Percentiles rank a stretch among this genome's conserved stretches.
These are phyloP conservation scores for Tor tambroides DNA, from an alignment of 2,113 vertebrate species.

Conservation along the genomic window DNA sequence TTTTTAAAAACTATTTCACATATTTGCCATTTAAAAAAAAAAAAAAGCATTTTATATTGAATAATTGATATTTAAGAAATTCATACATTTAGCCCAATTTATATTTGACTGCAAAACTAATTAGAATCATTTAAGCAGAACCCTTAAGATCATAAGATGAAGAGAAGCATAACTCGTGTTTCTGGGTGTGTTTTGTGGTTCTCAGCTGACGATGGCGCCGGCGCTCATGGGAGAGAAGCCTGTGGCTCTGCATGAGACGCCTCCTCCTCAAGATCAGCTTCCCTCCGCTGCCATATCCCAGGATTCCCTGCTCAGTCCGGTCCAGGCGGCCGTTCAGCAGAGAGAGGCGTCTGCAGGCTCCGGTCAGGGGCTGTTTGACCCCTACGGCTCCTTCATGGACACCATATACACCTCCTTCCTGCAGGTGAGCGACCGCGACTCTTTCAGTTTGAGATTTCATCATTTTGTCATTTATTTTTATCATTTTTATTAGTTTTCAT, in stretches of 20 bases:
- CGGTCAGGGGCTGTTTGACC: constrained; percentile 67
- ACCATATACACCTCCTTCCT: constrained; percentile 83
- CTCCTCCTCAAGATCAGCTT: constrained; percentile 69
- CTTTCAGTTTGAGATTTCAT: too few relatives aligned
- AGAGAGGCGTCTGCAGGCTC: constrained; percentile 57
- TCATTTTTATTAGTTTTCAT: too few relatives aligned
- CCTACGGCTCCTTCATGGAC: constrained; percentile 82
- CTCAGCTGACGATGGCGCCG: constrained; percentile 75
- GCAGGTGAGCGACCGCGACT: constrained; percentile 72
- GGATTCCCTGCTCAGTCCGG: constrained; percentile 64
- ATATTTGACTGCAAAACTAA: too few relatives aligned
- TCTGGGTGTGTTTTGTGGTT: constrained; percentile 58
- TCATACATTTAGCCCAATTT: too few relatives aligned
- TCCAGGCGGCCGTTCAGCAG: constrained; percentile 60
- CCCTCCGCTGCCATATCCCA: constrained; percentile 65
- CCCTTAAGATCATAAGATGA: too few relatives aligned
- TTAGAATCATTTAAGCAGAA: too few relatives aligned
- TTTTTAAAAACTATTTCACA: too few relatives aligned
- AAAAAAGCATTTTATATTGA: too few relatives aligned
- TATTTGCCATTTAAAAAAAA: too few relatives aligned
- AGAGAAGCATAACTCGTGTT: constrained; percentile 60
- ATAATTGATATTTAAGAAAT: too few relatives aligned
- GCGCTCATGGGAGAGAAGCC: constrained; percentile 73
- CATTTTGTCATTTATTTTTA: too few relatives aligned
- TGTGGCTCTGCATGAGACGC: constrained; percentile 66